phyloP scores from a whole-genome alignment of 2,113 vertebrate species.

The Hoplias malabaricus region DNA sequence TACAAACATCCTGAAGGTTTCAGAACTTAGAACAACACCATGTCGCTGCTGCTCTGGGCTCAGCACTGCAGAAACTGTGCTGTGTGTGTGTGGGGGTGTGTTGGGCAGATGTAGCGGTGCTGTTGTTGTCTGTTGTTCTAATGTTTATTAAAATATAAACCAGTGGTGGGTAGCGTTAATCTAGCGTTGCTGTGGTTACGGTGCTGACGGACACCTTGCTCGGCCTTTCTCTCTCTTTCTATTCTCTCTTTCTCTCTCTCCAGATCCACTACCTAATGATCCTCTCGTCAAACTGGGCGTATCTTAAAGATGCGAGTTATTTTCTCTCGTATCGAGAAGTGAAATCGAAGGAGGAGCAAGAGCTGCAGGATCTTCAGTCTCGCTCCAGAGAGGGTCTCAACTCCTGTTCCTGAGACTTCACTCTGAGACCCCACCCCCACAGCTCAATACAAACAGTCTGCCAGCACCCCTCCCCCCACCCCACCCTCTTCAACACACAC shows the following conservation, averaged over 20 bases:
- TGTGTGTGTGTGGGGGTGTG: background rate
- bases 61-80: no score
- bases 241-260: no score
- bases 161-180: constrained; percentile 71
- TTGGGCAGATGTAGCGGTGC: no score
- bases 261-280: constrained; percentile 99
- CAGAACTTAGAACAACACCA: no score
- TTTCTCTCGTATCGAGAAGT: constrained; percentile 98
- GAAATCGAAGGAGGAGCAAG: constrained; percentile 98
- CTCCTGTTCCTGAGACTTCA: constrained; percentile 92
- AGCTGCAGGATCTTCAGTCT: constrained; percentile 98
- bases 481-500: background rate
- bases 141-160: no score
- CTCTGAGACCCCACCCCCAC: constrained; percentile 13
- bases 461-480: constrained; percentile 45
- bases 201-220: constrained; percentile 94
- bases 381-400: constrained; percentile 98
- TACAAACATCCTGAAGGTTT: no score
- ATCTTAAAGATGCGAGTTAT: constrained; percentile 99
- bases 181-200: constrained; percentile 90
- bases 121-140: no score
- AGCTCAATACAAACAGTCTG: constrained; percentile 64
- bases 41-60: no score
- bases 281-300: constrained; percentile 99
- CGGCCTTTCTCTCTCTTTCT: constrained; percentile 91